A percentile compares a stretch with the other conserved stretches of the same genome.
These are phyloP conservation scores for Hippocampus comes DNA, from an alignment of 2,113 vertebrate genomes.

Conservation along the genomic window DNA sequence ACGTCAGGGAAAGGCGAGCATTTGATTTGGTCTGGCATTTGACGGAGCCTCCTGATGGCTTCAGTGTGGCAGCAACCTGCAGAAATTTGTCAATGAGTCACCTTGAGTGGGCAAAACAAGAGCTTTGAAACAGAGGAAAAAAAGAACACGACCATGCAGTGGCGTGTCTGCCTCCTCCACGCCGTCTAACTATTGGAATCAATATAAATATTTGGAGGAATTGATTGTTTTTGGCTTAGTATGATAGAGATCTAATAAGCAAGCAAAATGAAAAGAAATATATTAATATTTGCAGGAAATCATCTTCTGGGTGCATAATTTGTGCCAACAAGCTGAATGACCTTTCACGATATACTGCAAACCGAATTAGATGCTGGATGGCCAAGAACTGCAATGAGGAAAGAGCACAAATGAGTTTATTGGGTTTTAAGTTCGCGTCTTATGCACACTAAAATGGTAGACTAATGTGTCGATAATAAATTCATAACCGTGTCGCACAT, in stretches of 20 bases:
- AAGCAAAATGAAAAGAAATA: neutral
- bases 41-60: neutral
- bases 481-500: no score
- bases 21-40: conserved; percentile 15
- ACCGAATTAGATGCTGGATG: neutral
- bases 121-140: neutral
- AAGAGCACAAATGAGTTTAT: neutral
- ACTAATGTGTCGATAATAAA: no score
- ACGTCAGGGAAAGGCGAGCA: conserved; percentile 20
- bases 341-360: neutral
- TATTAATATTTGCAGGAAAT: neutral
- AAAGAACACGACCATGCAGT: neutral
- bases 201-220: neutral
- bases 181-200: neutral
- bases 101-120: neutral
- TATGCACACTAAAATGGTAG: neutral
- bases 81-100: neutral
- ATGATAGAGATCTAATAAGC: neutral
- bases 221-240: no score
- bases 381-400: neutral
- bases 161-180: no score
- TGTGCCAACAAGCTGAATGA: neutral
- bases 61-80: neutral
- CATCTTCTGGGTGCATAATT: neutral
- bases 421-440: neutral